Evolutionary conservation across 2,888 invertebrate genomes (phyloP), one percentile per base, ranked within the genome.

Genomic region (Nomada hirtipes): DNA sequence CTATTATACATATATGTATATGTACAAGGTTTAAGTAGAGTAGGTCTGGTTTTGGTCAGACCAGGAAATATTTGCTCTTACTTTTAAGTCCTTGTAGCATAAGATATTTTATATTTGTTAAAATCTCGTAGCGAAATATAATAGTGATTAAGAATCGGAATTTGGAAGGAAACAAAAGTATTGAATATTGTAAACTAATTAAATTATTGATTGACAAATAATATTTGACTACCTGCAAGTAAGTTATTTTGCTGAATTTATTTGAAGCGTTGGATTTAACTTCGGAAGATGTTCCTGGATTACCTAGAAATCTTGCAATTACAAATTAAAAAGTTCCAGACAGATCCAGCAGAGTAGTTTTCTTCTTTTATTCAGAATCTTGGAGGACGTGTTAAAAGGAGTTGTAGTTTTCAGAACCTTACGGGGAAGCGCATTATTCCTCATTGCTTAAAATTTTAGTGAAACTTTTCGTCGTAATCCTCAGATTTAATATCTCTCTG

Each of bases 391-490:
- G 44, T 60, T 44, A 53, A 53, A 64, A 64, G 36, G 52, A 44
- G 7, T 20, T 65, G 11, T 26, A 72, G 18, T 50, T 50, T 60
- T n/a, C 3, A 64, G 13, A 52, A 52, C 42, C 15, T 29, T 11
- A n/a, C 15, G 3, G 10, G 23, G 26, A 4, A 23, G 13, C 0
- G 18, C 53, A 61, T 11, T 20, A 36, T 42, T 26, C 20, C 11
- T 60, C 20, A 0, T 36, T 55, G 29, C 18, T 44, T 53, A 60
- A 61, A 68, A 75, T 78, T 75, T 68, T 42, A 50, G n/a, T 68
- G 18, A 68, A 63, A 63, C 55, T 57, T 63, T 23, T 9, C 36
- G n/a, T 36, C 18, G 55, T 50, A 55, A 74, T 68, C 68, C 50
- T 50, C n/a, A 52, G 68, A 74, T 68, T 69, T 68, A 47, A 53